Conservation (phyloP, 2,888 invertebrate species). For the Sinodicranocentrus sp. region DNA sequence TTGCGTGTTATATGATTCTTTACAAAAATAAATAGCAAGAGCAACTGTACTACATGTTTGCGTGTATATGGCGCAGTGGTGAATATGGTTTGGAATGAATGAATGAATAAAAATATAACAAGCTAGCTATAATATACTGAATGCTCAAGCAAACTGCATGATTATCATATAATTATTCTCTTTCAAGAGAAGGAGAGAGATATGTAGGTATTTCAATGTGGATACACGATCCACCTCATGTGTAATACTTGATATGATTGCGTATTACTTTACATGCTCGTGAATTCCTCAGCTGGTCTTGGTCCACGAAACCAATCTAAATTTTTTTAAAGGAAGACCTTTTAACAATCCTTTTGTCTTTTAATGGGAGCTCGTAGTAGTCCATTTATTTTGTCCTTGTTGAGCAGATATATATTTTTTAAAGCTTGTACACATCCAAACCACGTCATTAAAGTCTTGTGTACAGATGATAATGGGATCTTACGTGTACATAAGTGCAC, state of each 20-base stretch:
- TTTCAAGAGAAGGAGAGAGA: neutral
- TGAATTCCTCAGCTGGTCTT: constrained; percentile 27
- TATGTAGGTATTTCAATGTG: neutral
- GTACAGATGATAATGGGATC: constrained; percentile 26
- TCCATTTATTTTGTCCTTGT: constrained; percentile 23
- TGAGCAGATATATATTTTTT: neutral
- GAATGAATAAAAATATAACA: constrained; percentile 26
- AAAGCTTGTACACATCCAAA: constrained; percentile 26
- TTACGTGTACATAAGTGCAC: constrained; percentile 26
- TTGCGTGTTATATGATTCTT: no score
- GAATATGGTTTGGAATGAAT: constrained; percentile 1
- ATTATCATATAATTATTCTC: constrained; percentile 26
- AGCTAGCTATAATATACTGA: no score
- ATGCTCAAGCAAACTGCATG: neutral
- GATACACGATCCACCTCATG: neutral
- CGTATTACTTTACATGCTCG: neutral
- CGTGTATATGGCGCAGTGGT: no score
- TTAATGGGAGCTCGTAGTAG: constrained; percentile 16
- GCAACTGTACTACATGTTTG: no score
- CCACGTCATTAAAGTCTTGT: constrained; percentile 32
- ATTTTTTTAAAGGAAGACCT: constrained; percentile 46
- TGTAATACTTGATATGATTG: no score
- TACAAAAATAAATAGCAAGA: no score
- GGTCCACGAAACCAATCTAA: neutral
- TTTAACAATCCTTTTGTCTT: constrained; percentile 37